Percentiles rank a stretch among this genome's conserved stretches.
Evolutionary conservation across 2,888 invertebrate genomes (phyloP).

Genomic region (Meloe dianella): DNA sequence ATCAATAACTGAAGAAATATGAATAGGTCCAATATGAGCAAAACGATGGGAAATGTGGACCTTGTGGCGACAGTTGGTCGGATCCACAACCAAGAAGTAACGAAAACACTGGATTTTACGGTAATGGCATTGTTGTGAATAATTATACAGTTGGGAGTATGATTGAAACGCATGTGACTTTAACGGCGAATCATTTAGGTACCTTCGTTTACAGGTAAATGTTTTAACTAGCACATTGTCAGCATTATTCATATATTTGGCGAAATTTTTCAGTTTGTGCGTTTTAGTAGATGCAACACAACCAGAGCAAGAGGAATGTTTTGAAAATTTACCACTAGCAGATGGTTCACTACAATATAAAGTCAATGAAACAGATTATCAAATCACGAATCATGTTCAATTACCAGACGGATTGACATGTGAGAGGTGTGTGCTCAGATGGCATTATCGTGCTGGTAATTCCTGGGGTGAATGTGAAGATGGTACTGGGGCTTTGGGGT

Average conservation of each 20-base stretch:
- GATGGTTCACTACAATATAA: slow-evolving; percentile 50
- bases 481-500: slow-evolving; percentile 48
- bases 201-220: slow-evolving; percentile 51
- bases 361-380: slow-evolving; percentile 36
- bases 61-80: slow-evolving; percentile 64
- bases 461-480: slow-evolving; percentile 51
- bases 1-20: not conserved
- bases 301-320: slow-evolving; percentile 59
- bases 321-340: slow-evolving; percentile 50
- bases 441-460: slow-evolving; percentile 59
- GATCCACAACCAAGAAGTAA: slow-evolving; percentile 59
- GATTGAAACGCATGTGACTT: slow-evolving; percentile 46
- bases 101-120: slow-evolving; percentile 63
- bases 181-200: slow-evolving; percentile 57
- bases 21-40: slow-evolving; percentile 57
- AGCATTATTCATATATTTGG: not conserved
- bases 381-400: slow-evolving; percentile 44
- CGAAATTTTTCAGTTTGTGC: slow-evolving; percentile 50
- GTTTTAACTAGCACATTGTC: not conserved
- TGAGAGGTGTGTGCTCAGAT: slow-evolving; percentile 61
- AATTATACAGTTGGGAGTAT: slow-evolving; percentile 50
- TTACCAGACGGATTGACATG: slow-evolving; percentile 58
- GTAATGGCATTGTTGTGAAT: slow-evolving; percentile 60
- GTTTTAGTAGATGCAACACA: slow-evolving; percentile 47
- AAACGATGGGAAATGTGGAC: slow-evolving; percentile 62